Base-by-base conservation (phyloP, 2,888 invertebrate genomes). In the Drosophila histrio region DNA sequence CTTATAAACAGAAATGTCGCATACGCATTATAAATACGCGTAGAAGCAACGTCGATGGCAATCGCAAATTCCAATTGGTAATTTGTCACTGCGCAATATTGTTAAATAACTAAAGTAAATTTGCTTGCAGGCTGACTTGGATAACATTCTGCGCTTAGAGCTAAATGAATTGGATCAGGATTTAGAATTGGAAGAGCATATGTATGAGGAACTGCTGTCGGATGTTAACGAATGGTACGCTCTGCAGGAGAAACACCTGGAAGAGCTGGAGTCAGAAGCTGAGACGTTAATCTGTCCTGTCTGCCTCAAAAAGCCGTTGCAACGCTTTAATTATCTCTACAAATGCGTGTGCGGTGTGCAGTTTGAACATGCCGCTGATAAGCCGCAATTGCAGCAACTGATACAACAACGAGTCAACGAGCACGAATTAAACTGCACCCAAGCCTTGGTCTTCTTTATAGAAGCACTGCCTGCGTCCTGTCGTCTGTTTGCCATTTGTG, bases 201-300 rank as follows among this genome's bases (percentile, higher is more conserved):
- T 91, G n/a, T 90, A 79, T 34, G 79, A 88, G 17, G 91, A 91
- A 53, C 50, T 91, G 1, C 57, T 89, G 4, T 72, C 83, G 0
- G 91, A 91, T 47, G 72, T 89, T 2, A 88, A 91, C 34, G 87
- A 89, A 30, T 91, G 91, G 91, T 89, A 90, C 56, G 79, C 79
- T 0, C 56, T 89, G 4, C 87, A 90, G 19, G 72, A 85, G 32
- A 89, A 91, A 59, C 75, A 88, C 9, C 73, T 49, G 76, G 91
- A 67, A 77, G 81, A 60, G 15, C 73, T 89, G 0, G 83, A 92
- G 19, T 92, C 92, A 61, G 83, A 91, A 56, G 91, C 92, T 47
- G 87, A 89, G 1, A 24, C 54, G 0, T 3, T 93, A 1, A 92
- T 93, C 72, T 94, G 94, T 70, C 93, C 93, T 1, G 87, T 94